Base-by-base conservation (phyloP, 2,888 invertebrate species). In the Busseola fusca region DNA sequence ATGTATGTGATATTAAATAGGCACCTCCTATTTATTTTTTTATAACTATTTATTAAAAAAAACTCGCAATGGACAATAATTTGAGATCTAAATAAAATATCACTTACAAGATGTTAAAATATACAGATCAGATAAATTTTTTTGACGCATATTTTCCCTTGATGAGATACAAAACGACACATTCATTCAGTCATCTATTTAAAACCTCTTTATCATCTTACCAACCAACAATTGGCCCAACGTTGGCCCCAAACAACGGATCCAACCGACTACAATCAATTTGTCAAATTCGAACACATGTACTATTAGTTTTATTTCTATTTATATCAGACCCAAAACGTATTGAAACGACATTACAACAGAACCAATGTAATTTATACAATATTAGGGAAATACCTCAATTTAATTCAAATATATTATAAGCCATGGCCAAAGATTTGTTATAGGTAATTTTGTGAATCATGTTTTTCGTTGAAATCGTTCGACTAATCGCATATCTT, bases 331-430 rank as follows among this genome's bases (percentile, higher is more conserved):
- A 69, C 64, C 69, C 62, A 66, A 71, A 57, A 71, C 71, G 74
- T 84, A 86, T 86, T 83, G 86, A 89, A 87, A 83, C 69, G 81
- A 37, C 59, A 83, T 85, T 87, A 86, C 81, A 86, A 78, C 80
- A 80, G 48, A 54, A 40, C 56, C 66, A 72, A 69, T 80, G 85
- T 86, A 84, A 83, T 87, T 84, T 86, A 83, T 85, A 77, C 74
- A 78, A 76, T 85, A 85, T 84, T 76, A 75, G 72, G 80, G 73
- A 85, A 81, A 74, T 71, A 57, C 27, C 10, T 66, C 42, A 63
- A 59, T 72, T 45, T 67, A 64, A 62, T 66, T 45, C 10, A 65
- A 65, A 65, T 5, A 52, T 10, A 42, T n/a, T n/a, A n/a, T 64
- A 77, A 76, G n/a, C 64, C 59, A 70, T 70, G 18, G 40, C 12